These are phyloP conservation scores for Mythimna albipuncta DNA, from an alignment of 2,888 invertebrate genomes.

Conservation along the genomic window DNA sequence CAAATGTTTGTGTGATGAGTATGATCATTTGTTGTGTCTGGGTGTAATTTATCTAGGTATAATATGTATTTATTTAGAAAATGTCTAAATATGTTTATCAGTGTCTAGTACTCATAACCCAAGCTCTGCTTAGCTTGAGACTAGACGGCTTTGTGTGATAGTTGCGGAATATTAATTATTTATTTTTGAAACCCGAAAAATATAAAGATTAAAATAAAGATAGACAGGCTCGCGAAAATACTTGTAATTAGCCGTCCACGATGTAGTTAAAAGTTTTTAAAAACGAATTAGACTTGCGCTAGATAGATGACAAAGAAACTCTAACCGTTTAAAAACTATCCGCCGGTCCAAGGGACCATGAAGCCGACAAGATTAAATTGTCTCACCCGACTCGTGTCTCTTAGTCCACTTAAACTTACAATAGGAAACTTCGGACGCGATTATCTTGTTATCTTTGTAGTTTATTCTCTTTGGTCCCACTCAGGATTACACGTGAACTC, in stretches of 20 bases:
- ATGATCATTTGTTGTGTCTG: too few species aligned
- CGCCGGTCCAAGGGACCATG: conserved; percentile 72
- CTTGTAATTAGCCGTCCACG: conserved; percentile 72
- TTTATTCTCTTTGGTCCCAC: conserved; percentile 69
- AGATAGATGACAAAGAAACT: conserved; percentile 81
- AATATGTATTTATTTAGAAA: too few species aligned
- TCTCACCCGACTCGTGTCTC: conserved; percentile 79
- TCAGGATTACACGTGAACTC: conserved; percentile 54
- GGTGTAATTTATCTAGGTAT: too few species aligned
- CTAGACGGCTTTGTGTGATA: too few species aligned
- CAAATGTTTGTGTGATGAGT: too few species aligned
- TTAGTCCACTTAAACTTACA: conserved; percentile 80
- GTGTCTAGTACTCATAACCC: too few species aligned
- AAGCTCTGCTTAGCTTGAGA: too few species aligned
- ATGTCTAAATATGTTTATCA: too few species aligned
- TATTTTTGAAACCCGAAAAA: too few species aligned
- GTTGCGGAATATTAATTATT: too few species aligned
- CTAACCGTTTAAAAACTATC: conserved; percentile 83
- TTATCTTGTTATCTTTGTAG: conserved; percentile 84
- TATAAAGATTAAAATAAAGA: not conserved
- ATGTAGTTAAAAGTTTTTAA: conserved; percentile 75
- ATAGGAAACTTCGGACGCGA: conserved; percentile 81
- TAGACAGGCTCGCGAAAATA: conserved; percentile 40
- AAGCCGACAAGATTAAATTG: conserved; percentile 86
- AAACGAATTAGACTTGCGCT: conserved; percentile 75